Percentiles rank a stretch among this genome's conserved stretches.
These are phyloP conservation scores for Orthonychiurus folsomi DNA, from an alignment of 2,888 invertebrate species.

Conservation along the genomic window DNA sequence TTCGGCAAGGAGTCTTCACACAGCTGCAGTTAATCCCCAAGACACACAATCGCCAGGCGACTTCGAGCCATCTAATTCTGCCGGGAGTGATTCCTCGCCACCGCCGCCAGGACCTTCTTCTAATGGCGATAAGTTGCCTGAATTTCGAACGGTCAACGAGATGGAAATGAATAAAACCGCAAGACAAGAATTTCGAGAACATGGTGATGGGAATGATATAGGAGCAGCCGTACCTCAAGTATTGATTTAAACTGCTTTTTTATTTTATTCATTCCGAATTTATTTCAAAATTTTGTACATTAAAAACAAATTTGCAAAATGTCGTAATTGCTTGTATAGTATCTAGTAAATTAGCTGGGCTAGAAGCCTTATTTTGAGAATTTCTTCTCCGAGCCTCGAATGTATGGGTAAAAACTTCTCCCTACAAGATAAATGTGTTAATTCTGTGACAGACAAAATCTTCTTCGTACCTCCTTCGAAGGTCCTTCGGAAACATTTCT, in stretches of 20 bases:
- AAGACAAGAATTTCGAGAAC: neutral
- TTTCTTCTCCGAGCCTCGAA: too few relatives aligned
- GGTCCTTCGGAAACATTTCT: too few relatives aligned
- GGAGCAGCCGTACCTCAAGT: neutral
- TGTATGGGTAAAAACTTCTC: too few relatives aligned
- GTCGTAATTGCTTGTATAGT: neutral
- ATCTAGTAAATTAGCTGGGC: too few relatives aligned
- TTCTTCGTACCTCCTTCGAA: too few relatives aligned
- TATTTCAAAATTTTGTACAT: neutral
- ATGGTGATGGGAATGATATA: neutral
- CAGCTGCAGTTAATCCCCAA: neutral
- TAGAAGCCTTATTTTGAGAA: too few relatives aligned
- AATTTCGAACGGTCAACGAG: neutral
- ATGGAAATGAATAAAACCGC: neutral
- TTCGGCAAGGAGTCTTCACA: neutral
- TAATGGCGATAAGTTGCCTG: neutral
- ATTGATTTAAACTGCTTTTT: neutral
- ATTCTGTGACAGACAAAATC: too few relatives aligned
- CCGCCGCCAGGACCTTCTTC: neutral
- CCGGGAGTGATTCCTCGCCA: too few relatives aligned
- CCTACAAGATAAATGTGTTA: too few relatives aligned
- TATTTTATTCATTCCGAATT: neutral
- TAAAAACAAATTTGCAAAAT: neutral
- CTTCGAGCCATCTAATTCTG: neutral
- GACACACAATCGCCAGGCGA: neutral